Percentiles rank a stretch among this genome's conserved stretches.
These are phyloP conservation scores for Scytalopus superciliaris DNA, from an alignment of 2,113 vertebrate species.

Conservation along the genomic window DNA sequence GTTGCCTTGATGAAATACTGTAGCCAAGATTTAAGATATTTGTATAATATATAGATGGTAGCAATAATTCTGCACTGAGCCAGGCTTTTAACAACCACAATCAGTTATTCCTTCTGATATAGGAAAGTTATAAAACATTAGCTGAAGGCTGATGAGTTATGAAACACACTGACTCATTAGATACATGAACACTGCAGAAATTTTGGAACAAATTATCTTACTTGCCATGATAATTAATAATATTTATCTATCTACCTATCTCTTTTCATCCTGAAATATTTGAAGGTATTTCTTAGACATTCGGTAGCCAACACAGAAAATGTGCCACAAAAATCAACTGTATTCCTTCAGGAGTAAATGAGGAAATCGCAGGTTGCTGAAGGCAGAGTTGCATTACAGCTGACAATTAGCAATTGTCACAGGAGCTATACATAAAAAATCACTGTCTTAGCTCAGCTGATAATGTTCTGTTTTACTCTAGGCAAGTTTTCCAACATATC, in stretches of 20 bases:
- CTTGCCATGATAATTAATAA: slow-evolving; percentile 9
- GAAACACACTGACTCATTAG: slow-evolving; percentile 13
- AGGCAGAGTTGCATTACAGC: not conserved
- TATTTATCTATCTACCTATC: not conserved
- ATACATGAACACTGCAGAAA: not conserved
- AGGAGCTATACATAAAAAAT: not conserved
- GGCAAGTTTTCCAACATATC: not conserved
- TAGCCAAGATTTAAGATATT: not conserved
- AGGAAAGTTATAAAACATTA: slow-evolving; percentile 19
- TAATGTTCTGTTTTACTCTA: not conserved
- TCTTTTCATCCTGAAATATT: not conserved
- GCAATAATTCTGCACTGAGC: not conserved
- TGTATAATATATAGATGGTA: not conserved
- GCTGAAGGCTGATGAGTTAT: slow-evolving; percentile 15
- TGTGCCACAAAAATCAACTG: not conserved
- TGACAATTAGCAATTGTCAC: not conserved
- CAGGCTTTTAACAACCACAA: not conserved
- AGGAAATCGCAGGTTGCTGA: not conserved
- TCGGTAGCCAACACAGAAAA: not conserved
- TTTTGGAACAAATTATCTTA: slow-evolving; percentile 15
- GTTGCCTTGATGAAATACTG: not conserved
- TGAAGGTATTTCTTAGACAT: not conserved
- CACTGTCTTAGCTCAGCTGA: not conserved
- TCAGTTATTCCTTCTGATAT: not conserved
- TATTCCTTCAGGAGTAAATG: not conserved